Evolutionary conservation across 1,140 invertebrate species (phyloP), one percentile per base, ranked within the genome.

Genomic region (Bactericera cockerelli): DNA sequence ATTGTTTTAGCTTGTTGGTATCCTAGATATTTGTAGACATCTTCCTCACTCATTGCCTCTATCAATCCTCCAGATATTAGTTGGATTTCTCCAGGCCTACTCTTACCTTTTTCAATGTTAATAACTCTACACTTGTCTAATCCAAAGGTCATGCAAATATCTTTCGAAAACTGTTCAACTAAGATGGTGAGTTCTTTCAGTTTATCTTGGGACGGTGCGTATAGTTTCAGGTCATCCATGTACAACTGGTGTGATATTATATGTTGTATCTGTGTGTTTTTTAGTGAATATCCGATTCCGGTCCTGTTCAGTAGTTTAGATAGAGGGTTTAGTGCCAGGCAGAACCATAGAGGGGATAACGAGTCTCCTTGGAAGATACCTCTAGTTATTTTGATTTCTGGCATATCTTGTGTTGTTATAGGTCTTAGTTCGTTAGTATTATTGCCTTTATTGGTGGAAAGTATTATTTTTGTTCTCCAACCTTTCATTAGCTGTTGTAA

Each of bases 141-240:
- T 8, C 53, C 21, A 22, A 54, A 54, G 10, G 11, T 22, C 21
- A 54, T 54, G 53, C 21, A 22, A 8, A 54, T 54, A 16, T 54
- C 53, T 21, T 8, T 16, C 14, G 53, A 54, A 22, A 8, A 54
- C 21, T 14, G 13, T 21, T 54, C 53, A 11, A 22, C 21, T 11
- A 54, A 11, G 11, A 10, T 13, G 13, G 22, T 13, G 13, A 54
- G 11, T 8, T 54, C 53, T 13, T 13, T 21, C 6, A 54, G 53
- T 11, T 22, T 22, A 13, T 54, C 53, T 8, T 13, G 11, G 6
- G 53, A 54, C 6, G 53, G 21, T 21, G 53, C 53, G 21, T 54
- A 54, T 22, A 54, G 8, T 22, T 54, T 54, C 11, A 54, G 10
- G 22, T 54, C 53, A 54, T 54, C 53, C 53, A 54, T 54, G 21